Evolutionary conservation across 2,113 vertebrate genomes (phyloP), one percentile per base, ranked within the genome.

Genomic region (Ptyas mucosa): DNA sequence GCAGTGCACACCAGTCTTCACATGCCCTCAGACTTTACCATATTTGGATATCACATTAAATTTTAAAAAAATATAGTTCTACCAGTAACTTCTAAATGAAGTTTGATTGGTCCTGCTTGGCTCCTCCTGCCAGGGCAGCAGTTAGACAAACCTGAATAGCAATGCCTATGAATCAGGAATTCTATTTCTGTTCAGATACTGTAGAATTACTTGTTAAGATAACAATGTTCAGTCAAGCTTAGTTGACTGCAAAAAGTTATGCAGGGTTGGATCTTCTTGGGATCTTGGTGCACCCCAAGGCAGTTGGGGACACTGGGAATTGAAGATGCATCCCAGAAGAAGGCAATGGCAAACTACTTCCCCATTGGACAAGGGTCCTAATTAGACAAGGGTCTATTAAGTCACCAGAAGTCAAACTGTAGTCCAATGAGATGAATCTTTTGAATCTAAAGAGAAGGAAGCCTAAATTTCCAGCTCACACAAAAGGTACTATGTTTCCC

Each of bases 1-100:
- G 95, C 64, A 88, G 24, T 95, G 92, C 0, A 8, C 91, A 55
- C 96, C 81, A 95, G 95, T 95, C 87, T 96, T 96, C 58, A 93
- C 94, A 91, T 9, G 86, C 57, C 12, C 93, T 9, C 55, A 29
- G 93, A 94, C 29, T 87, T 90, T 90, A 81, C 18, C 20, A 81
- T 81, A 81, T 81, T 21, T 81, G 18, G 75, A 81, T 20, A 43
- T 43, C 75, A 81, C n/a, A 81, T 43, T 81, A 81, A 61, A 26
- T 4, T 46, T 46, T 46, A 4, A 4, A 61, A 11, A 4, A 0
- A 8, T 39, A 81, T 3, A 43, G 75, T 8, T 81, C 34, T 81
- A 43, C 8, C 75, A 81, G 75, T 3, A 81, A 81, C 18, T 43
- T 43, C 15, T 7, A 75, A 5, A 6, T 18, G 34, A 39, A 39